Evolutionary conservation across 2,113 vertebrate genomes (phyloP), one percentile per base, ranked within the genome.

Genomic region (Phyllostomus hastatus): DNA sequence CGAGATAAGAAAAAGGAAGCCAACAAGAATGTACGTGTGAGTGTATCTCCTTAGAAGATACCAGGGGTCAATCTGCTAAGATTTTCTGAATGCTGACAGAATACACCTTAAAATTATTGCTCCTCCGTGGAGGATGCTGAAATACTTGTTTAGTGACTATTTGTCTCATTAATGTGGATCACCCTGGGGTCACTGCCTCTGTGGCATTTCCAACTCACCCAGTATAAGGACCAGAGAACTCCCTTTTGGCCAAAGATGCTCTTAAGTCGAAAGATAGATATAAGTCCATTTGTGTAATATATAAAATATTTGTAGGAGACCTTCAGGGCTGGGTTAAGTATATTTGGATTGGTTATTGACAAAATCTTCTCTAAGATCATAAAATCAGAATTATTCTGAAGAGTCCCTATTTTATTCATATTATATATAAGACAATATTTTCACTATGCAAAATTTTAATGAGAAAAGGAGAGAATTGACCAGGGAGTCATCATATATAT

Each of bases 371-470:
- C 6, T 11, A 78, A 38, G 1, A 46, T 66, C 0, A 52, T 81
- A 70, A 84, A 88, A 78, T 43, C 48, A 61, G 7, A 84, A 31
- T 9, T 59, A 46, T 41, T 35, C 33, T 75, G 43, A 95, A 88
- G 6, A 69, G 12, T 15, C 2, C 11, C 11, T 33, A 24, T 91
- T 76, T 84, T 7, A 84, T 35, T 84, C 16, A 2, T 78, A 28
- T 41, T 86, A 48, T 3, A 14, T 17, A 0, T 35, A 1, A 75
- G 2, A 22, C 9, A 82, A 17, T n/a, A 86, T 90, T 94, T 95
- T 52, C 1, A 67, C 24, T n/a, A 35, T 33, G 26, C 1, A 86
- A 35, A 72, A 2, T 43, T 78, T 48, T 43, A 69, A 59, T 75
- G 3, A 80, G 10, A 26, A 88, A 76, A 72, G 2, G 2, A 76